Percentiles rank a stretch among this genome's conserved stretches.
Evolutionary conservation across 2,797 vertebrate genomes (phyloP).

Genomic region (Buphagus erythrorhynchus): DNA sequence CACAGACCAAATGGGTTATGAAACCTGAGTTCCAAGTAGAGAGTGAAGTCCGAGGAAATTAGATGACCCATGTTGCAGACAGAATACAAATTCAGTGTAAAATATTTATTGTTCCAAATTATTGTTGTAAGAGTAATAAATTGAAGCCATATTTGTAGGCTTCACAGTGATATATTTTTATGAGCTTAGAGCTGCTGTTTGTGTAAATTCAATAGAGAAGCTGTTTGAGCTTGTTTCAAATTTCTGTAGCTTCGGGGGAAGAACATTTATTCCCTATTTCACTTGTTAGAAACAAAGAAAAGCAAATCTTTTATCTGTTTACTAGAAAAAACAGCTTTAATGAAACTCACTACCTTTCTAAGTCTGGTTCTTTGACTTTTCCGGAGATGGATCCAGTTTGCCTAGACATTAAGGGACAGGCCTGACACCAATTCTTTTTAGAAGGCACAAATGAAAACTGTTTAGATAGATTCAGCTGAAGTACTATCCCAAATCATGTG

Average conservation of each 20-base stretch:
- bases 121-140: constrained; percentile 30
- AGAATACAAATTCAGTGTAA: constrained; percentile 8
- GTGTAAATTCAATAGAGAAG: constrained; percentile 64
- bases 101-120: constrained; percentile 63
- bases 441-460: not conserved
- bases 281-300: constrained; percentile 59
- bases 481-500: not conserved
- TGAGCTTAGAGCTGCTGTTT: constrained; percentile 39
- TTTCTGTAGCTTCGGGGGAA: constrained; percentile 50
- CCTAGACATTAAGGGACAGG: not conserved
- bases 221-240: constrained; percentile 63
- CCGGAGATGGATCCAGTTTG: not conserved
- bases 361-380: not conserved
- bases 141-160: constrained; percentile 52
- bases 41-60: not conserved
- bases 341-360: constrained; percentile 5
- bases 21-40: not conserved
- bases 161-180: constrained; percentile 67
- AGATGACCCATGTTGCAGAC: constrained; percentile 12
- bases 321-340: constrained; percentile 29
- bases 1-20: not conserved
- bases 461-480: not conserved
- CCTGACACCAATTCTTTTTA: not conserved
- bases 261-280: constrained; percentile 55
- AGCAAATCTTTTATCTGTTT: constrained; percentile 58